These are phyloP conservation scores for Umimayanthus kanabou DNA, from an alignment of 92 coral and sea anemone species.

Conservation along the genomic window DNA sequence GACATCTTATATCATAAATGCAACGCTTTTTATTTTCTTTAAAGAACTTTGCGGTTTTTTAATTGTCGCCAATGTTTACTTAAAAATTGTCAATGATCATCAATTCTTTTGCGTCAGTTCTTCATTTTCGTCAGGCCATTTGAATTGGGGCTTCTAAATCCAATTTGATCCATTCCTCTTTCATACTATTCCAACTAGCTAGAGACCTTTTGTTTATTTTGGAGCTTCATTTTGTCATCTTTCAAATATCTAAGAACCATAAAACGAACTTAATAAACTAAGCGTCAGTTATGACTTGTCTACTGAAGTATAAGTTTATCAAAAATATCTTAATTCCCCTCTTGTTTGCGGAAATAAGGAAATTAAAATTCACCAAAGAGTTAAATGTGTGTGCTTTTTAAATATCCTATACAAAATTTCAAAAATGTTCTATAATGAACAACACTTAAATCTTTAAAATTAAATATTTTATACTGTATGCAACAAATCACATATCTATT, in stretches of 20 bases:
- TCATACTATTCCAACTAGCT: background rate
- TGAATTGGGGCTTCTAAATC: background rate
- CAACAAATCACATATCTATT: no score
- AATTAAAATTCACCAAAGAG: background rate
- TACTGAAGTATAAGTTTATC: background rate
- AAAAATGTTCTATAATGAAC: no score
- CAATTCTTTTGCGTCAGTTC: conserved; percentile 1
- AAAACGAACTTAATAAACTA: background rate
- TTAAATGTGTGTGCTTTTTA: background rate
- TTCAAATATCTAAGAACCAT: background rate
- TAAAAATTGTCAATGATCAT: background rate
- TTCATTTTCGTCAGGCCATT: background rate
- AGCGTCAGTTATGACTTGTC: background rate
- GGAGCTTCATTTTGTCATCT: background rate
- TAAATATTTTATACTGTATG: no score
- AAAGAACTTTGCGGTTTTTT: background rate
- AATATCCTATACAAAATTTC: background rate
- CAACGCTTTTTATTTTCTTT: background rate
- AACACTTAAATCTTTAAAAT: background rate
- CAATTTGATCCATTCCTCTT: background rate
- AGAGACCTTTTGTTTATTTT: background rate
- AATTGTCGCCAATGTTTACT: background rate
- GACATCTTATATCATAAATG: background rate
- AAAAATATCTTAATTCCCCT: background rate
- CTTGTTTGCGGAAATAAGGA: conserved; percentile 16